Conservation (phyloP, 2,888 invertebrate species). For the Spodoptera exigua region DNA sequence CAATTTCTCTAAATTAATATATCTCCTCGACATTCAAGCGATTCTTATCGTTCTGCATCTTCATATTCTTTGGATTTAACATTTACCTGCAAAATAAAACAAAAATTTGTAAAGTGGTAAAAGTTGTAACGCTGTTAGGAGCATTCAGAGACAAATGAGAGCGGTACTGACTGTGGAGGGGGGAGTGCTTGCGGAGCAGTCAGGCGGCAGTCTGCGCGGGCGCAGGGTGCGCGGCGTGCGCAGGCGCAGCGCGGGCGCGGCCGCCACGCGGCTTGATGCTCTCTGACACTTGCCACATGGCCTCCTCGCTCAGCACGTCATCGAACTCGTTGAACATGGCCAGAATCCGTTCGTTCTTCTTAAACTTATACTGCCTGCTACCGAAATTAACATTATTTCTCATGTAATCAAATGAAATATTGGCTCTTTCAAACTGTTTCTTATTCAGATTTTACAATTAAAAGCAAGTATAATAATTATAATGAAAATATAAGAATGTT, state of each 20-base stretch:
- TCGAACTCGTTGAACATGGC: conserved; percentile 99
- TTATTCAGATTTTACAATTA: no score
- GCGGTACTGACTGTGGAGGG: no score
- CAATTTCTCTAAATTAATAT: conserved; percentile 81
- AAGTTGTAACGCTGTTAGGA: background rate
- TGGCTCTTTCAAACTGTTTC: no score
- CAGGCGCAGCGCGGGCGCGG: conserved; percentile 80
- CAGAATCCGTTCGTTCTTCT: conserved; percentile 97
- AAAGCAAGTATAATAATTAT: background rate
- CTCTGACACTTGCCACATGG: conserved; percentile 99
- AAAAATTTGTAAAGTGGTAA: no score
- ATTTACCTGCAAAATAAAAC: conserved; percentile 66
- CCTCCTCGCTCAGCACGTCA: conserved; percentile 98
- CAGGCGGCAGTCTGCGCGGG: conserved; percentile 65
- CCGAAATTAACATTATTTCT: conserved; percentile 31
- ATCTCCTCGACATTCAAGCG: conserved; percentile 73
- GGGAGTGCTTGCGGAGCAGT: background rate
- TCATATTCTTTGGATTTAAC: conserved; percentile 81
- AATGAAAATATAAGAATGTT: conserved; percentile 12
- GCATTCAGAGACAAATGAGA: background rate
- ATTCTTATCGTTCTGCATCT: conserved; percentile 60
- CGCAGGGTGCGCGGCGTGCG: conserved; percentile 56
- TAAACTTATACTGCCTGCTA: conserved; percentile 96
- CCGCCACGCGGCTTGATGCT: conserved; percentile 97
- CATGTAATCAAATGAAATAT: no score